Evolutionary conservation across 1,140 invertebrate species (phyloP).

Genomic region (Papilio aristodemus): DNA sequence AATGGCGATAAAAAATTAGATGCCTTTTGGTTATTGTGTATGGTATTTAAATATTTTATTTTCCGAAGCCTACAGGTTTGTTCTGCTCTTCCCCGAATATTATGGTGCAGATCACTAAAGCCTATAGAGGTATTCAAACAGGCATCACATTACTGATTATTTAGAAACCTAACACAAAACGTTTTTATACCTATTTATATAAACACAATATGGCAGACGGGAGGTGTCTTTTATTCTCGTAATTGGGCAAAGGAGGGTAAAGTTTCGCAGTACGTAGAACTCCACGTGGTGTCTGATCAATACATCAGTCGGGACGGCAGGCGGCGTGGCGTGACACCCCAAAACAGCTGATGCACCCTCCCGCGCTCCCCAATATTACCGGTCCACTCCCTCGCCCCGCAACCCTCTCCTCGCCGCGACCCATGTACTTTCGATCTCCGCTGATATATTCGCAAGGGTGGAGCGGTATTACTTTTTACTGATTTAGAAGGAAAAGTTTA

Average conservation of each 20-base stretch:
- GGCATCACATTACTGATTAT: background rate
- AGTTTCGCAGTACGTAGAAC: conserved; percentile 45
- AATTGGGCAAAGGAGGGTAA: conserved; percentile 34
- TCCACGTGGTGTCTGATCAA: conserved; percentile 74
- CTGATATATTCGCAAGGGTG: conserved; percentile 46
- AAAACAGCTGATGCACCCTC: conserved; percentile 74
- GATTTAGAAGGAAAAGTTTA: conserved; percentile 16
- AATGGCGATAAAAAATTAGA: background rate
- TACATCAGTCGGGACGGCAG: conserved; percentile 68
- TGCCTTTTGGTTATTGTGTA: background rate
- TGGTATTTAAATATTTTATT: too few species aligned
- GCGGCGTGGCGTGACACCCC: conserved; percentile 63
- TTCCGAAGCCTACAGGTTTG: too few species aligned
- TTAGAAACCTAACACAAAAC: background rate
- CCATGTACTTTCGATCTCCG: conserved; percentile 59
- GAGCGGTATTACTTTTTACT: conserved; percentile 14
- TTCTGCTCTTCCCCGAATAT: background rate
- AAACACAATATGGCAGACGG: conserved; percentile 8
- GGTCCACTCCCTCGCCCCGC: conserved; percentile 60
- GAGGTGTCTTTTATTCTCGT: conserved; percentile 24
- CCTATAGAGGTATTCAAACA: too few species aligned
- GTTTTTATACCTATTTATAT: background rate
- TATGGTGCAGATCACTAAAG: background rate
- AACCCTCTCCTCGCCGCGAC: conserved; percentile 50
- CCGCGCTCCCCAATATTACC: conserved; percentile 54